Evolutionary conservation across 2,888 invertebrate species (phyloP), one percentile per base, ranked within the genome.

Genomic region (Drosophila seclusa): DNA sequence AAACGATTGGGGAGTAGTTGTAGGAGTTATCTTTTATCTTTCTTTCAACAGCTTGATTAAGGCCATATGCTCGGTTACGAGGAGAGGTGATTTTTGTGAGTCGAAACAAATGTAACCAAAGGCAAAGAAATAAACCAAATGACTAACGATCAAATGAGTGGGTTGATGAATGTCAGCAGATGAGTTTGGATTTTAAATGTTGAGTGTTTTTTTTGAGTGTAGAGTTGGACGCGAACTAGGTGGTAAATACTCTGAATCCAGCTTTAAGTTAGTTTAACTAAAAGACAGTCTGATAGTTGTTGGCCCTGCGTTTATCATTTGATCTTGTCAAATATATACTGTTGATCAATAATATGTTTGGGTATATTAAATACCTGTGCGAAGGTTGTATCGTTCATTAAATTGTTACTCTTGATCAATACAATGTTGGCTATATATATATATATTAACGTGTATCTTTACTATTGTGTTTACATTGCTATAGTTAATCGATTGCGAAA

Each of bases 181-280:
- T 87, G 87, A 80, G 36, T 31, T 50, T n/a, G 27, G 1, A 6
- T 21, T 21, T 34, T 18, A 0, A 10, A 29, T 92, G 40, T 24
- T 11, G 89, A 93, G 93, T 93, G 93, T 94, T 11, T 4, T 18
- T 2, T 16, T n/a, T n/a, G n/a, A 2, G 6, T 29, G 50, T 36
- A 40, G 68, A 68, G 40, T 34, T 57, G 49, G 40, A 7, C 32
- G 34, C 49, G 32, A 32, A 18, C 4, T 21, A 16, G 8, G 1
- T 18, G 4, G 21, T 4, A 45, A 7, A 24, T 8, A 24, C 4
- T 16, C 45, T 7, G 21, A 45, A 8, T 24, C 21, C 7, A 45
- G 13, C 7, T 16, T 4, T 45, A 16, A 16, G 8, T 16, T 2
- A 8, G 24, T 16, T 45, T 1, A 24, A 24, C 4, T 21, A 21